Evolutionary conservation across 1,140 invertebrate genomes (phyloP).

Genomic region (Apis florea): DNA sequence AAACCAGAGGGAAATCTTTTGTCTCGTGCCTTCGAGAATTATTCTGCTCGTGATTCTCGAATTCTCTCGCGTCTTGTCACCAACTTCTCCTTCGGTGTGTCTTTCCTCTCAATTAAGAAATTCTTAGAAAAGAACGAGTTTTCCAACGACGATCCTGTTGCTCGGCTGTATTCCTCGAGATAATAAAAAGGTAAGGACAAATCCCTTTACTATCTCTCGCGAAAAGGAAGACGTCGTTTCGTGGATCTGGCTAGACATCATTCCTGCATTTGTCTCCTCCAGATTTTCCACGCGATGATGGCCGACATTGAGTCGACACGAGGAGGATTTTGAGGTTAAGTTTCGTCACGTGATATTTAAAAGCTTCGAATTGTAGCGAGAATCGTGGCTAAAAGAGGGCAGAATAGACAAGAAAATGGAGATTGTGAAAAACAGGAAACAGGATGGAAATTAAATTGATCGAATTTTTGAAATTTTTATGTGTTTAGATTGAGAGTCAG

Average conservation of each 20-base stretch:
- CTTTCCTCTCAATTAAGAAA: constrained; percentile 10
- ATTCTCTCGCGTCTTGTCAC: background rate
- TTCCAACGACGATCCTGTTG: background rate
- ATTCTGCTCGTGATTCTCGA: background rate
- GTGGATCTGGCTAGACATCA: background rate
- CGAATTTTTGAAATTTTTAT: too few species aligned
- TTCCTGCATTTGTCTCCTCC: background rate
- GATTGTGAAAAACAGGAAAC: too few species aligned
- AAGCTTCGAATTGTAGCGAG: too few species aligned
- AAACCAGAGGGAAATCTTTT: background rate
- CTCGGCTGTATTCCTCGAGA: too few species aligned
- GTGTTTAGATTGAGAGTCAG: too few species aligned
- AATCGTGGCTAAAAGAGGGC: too few species aligned
- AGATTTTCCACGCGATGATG: too few species aligned
- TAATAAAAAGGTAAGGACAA: background rate
- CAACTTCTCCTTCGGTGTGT: background rate
- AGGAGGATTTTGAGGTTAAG: too few species aligned
- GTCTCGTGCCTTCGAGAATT: background rate
- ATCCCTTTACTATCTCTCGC: background rate
- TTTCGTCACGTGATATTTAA: too few species aligned
- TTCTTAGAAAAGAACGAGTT: background rate
- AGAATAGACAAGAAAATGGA: too few species aligned
- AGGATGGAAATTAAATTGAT: too few species aligned
- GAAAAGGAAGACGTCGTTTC: background rate
- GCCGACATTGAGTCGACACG: too few species aligned